A percentile compares a stretch with the other conserved stretches of the same genome.
These are phyloP conservation scores for Phragmatobia fuliginosa DNA, from an alignment of 2,888 invertebrate genomes.

Conservation along the genomic window DNA sequence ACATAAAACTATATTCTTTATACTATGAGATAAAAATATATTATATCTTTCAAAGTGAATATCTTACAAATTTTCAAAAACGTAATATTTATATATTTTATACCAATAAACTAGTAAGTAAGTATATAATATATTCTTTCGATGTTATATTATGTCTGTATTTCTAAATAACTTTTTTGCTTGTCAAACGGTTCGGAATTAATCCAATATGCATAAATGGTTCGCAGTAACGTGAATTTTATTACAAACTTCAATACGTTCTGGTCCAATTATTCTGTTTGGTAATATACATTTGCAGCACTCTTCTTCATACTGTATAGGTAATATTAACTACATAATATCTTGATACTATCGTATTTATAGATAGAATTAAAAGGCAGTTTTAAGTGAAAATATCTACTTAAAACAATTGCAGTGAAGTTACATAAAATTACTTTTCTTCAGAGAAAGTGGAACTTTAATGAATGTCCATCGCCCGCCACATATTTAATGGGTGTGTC, in stretches of 20 bases:
- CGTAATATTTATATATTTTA: no score
- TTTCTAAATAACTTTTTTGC: neutral
- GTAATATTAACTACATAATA: neutral
- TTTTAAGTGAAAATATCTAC: neutral
- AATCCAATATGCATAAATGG: neutral
- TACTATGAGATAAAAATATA: no score
- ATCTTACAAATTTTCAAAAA: no score
- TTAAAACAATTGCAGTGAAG: neutral
- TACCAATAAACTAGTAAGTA: no score
- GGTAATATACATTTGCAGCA: neutral
- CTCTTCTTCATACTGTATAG: neutral
- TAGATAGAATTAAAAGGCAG: neutral
- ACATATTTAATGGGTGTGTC: slow-evolving; percentile 4
- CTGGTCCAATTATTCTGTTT: neutral
- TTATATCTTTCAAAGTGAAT: no score
- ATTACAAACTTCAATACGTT: neutral
- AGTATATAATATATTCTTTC: no score
- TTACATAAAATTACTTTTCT: slow-evolving; percentile 6
- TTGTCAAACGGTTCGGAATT: no score
- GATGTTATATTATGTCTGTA: no score
- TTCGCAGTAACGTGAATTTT: neutral
- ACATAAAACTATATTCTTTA: no score
- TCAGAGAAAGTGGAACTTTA: slow-evolving; percentile 17
- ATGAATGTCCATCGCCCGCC: slow-evolving; percentile 11
- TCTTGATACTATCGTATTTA: neutral